Percentiles rank a stretch among this genome's conserved stretches.
These are phyloP conservation scores for Hydropsyche betteni DNA, from an alignment of 2,888 invertebrate species.

Conservation along the genomic window DNA sequence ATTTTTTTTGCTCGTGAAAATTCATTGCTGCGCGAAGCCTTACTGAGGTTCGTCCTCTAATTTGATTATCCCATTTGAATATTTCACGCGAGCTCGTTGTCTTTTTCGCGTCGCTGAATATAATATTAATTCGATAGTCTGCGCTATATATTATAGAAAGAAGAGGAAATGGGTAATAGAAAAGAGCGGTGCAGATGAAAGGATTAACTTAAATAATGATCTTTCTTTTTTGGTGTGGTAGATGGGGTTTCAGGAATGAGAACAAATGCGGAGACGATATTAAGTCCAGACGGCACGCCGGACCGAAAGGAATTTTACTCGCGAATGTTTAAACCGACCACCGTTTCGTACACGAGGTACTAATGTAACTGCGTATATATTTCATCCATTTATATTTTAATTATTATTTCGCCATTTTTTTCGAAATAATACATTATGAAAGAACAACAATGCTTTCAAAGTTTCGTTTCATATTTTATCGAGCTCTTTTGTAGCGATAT, in stretches of 20 bases:
- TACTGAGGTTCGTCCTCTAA: conserved; percentile 12
- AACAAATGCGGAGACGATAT: conserved; percentile 21
- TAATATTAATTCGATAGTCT: too few species aligned
- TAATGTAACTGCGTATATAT: background rate
- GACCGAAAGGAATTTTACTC: conserved; percentile 4
- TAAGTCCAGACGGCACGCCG: background rate
- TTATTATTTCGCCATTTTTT: too few species aligned
- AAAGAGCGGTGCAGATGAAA: background rate
- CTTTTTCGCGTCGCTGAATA: too few species aligned
- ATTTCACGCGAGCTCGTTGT: too few species aligned
- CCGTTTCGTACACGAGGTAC: background rate
- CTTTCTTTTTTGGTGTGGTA: conserved; percentile 1
- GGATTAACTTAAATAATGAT: conserved; percentile 6
- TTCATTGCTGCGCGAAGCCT: conserved; percentile 2
- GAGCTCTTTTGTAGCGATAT: too few species aligned
- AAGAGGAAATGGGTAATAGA: background rate
- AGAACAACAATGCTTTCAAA: too few species aligned
- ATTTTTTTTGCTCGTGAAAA: background rate
- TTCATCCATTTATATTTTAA: background rate
- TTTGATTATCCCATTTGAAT: conserved; percentile 18
- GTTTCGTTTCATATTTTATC: too few species aligned
- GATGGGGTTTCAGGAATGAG: conserved; percentile 14
- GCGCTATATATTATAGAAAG: background rate
- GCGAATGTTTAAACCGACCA: background rate
- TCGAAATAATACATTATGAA: too few species aligned